Base-by-base conservation (phyloP, 2,888 invertebrate genomes). In the Auanema sp. region DNA sequence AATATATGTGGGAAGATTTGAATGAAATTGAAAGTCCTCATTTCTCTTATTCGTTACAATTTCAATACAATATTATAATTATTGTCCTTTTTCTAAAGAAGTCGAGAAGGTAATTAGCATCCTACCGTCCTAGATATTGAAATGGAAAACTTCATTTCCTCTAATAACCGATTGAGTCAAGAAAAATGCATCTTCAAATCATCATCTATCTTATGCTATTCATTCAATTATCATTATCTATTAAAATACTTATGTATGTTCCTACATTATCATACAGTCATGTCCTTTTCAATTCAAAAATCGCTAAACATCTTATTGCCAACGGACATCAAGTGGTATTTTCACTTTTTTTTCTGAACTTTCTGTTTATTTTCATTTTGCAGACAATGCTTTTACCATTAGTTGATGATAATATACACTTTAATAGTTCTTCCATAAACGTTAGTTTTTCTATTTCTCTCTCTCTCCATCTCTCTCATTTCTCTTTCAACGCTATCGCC, bases 221-320 rank as follows among this genome's bases (percentile, higher is more conserved):
- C 3, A 33, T 49, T 43, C 40, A 52, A 51, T 47, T 25, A 33
- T 11, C 24, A 11, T 40, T 21, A 40, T 47, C 58, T 49, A 64
- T 75, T 11, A 76, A 76, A 25, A 54, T 77, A 12, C 64, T 79
- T 18, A 65, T 79, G 60, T 79, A 69, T 49, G 78, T 78, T 4
- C 80, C 80, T 1, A 80, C 79, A 12, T 65, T 80, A 10, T 79
- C 79, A 18, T 78, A 72, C 52, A 76, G 76, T 49, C 80, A 80
- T 61, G 75, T 80, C 12, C 63, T 76, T 2, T 80, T 80, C 67
- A 80, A 80, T 62, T 61, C 68, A 11, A 75, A 72, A 49, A 42
- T 80, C 0, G 79, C 77, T 8, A 71, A 77, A 49, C 58, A 65
- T 47, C 58, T 80, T 2, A 54, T 69, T 6, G 50, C 63, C 0